phyloP scores from a whole-genome alignment of 2,797 vertebrate species.

The Etheostoma nigrum region DNA sequence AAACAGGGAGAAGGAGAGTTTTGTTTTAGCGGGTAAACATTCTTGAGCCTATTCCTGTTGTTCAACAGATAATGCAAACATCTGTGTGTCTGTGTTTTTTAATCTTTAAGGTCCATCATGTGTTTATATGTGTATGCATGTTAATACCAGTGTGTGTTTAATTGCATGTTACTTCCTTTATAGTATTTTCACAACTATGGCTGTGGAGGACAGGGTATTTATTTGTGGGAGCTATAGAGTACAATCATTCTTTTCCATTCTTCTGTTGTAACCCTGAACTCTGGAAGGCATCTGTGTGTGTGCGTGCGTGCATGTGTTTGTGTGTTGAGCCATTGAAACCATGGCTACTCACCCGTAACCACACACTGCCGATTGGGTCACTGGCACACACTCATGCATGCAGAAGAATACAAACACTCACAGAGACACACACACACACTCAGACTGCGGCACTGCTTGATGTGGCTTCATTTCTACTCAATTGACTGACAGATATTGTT shows the following conservation, averaged over 20 bases:
- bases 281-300: conserved; percentile 52
- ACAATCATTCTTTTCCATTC: conserved; percentile 41
- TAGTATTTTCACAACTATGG: conserved; percentile 66
- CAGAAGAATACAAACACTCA: conserved; percentile 67
- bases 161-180: conserved; percentile 56
- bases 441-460: conserved; percentile 48
- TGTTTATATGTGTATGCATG: conserved; percentile 49
- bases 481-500: conserved; percentile 65
- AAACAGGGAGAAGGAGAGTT: conserved; percentile 20
- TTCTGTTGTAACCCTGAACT: conserved; percentile 48
- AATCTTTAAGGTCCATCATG: background rate
- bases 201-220: conserved; percentile 56
- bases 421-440: conserved; percentile 18
- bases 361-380: conserved; percentile 69
- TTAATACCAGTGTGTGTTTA: conserved; percentile 45
- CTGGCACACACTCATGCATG: conserved; percentile 70
- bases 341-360: conserved; percentile 74
- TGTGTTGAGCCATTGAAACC: conserved; percentile 66
- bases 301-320: conserved; percentile 46
- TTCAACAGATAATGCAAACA: conserved; percentile 42
- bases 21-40: conserved; percentile 56
- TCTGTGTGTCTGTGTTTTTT: conserved; percentile 6
- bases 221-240: conserved; percentile 53
- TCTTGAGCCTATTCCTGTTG: conserved; percentile 43
- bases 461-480: conserved; percentile 60